Evolutionary conservation across 1,140 invertebrate genomes (phyloP).

Genomic region (Meloidogyne hapla): DNA sequence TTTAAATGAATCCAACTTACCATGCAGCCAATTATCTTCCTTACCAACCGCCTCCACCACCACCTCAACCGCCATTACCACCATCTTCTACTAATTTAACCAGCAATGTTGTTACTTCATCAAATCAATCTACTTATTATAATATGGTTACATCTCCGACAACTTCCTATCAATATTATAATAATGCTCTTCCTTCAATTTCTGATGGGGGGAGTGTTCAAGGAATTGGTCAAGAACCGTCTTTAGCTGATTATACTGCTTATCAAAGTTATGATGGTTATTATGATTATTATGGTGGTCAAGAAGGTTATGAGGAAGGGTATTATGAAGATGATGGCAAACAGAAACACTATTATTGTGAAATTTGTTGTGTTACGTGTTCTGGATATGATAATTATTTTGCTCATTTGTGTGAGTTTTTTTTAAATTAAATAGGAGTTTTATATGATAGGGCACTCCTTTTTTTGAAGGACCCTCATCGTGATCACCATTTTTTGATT

Average conservation of each 20-base stretch:
- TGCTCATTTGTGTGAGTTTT: slow-evolving; percentile 7
- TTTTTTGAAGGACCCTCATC: too few relatives aligned
- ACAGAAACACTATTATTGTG: slow-evolving; percentile 7
- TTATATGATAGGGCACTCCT: too few relatives aligned
- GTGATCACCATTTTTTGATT: too few relatives aligned
- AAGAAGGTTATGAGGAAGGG: neutral
- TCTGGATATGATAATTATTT: neutral
- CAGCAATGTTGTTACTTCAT: neutral
- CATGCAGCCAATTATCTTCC: neutral
- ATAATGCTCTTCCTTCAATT: neutral
- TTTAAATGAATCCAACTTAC: neutral
- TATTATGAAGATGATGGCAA: neutral
- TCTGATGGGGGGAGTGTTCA: neutral
- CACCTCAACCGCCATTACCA: slow-evolving; percentile 3
- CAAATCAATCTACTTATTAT: neutral
- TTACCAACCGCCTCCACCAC: slow-evolving; percentile 22
- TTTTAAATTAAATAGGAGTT: neutral
- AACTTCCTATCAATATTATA: neutral
- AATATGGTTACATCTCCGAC: neutral
- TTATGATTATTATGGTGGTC: neutral
- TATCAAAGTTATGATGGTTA: neutral
- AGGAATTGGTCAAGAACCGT: neutral
- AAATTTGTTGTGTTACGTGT: slow-evolving; percentile 8
- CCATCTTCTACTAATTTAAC: neutral
- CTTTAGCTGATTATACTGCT: neutral